Evolutionary conservation across 2,797 vertebrate genomes (phyloP).

Genomic region (Clarias laeviceps): DNA sequence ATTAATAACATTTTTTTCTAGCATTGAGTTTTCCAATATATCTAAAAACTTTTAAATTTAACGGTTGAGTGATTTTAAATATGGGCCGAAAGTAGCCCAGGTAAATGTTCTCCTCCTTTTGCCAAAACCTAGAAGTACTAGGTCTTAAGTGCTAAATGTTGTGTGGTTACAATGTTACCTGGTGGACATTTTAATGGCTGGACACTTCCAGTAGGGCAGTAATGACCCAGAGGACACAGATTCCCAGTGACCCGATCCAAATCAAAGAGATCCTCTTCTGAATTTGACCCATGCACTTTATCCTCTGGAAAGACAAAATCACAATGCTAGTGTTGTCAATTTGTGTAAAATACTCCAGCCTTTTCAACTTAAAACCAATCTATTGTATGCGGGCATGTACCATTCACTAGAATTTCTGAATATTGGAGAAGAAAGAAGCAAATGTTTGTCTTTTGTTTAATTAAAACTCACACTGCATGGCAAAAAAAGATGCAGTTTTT

Average conservation of each 20-base stretch:
- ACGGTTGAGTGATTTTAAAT: not conserved
- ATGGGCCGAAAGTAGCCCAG: not conserved
- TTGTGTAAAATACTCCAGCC: not conserved
- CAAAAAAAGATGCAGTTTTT: too few relatives aligned
- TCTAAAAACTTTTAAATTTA: not conserved
- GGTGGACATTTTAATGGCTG: conserved; percentile 75
- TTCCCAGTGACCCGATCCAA: conserved; percentile 69
- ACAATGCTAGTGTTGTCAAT: not conserved
- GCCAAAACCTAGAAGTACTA: not conserved
- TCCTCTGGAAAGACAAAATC: conserved; percentile 31
- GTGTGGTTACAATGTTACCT: conserved; percentile 70
- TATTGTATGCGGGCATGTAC: not conserved
- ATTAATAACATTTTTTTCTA: too few relatives aligned
- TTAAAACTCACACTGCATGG: not conserved
- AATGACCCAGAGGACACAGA: conserved; percentile 78
- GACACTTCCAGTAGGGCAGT: conserved; percentile 77
- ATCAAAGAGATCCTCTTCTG: conserved; percentile 11
- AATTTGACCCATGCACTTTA: not conserved
- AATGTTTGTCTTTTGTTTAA: not conserved
- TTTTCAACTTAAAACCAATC: not conserved
- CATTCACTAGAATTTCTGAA: not conserved
- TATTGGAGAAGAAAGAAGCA: not conserved
- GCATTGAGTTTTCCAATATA: not conserved
- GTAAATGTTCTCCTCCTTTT: not conserved
- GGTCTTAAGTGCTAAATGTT: not conserved